These are phyloP conservation scores for Papilio glaucus DNA, from an alignment of 1,140 invertebrate genomes.

Conservation along the genomic window DNA sequence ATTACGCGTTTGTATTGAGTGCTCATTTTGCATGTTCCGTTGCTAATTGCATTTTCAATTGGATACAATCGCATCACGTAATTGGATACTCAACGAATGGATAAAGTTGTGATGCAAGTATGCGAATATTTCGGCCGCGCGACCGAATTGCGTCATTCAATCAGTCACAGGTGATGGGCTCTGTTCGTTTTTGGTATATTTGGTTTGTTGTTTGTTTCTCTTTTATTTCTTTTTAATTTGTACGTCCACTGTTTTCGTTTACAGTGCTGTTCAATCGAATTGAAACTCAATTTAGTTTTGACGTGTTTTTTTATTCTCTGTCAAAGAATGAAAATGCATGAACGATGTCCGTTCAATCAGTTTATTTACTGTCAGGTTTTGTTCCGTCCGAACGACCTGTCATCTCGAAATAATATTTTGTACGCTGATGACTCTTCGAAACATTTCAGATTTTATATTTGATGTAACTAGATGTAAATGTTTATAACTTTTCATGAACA, in stretches of 20 bases:
- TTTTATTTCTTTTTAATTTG: constrained; percentile 25
- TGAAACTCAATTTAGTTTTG: constrained; percentile 33
- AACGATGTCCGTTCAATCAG: constrained; percentile 12
- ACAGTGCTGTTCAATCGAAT: constrained; percentile 30
- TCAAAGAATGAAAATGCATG: constrained; percentile 16
- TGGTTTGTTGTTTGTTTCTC: constrained; percentile 24
- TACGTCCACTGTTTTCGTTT: constrained; percentile 25
- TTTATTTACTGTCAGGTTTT: constrained; percentile 22
- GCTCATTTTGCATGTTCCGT: constrained; percentile 30
- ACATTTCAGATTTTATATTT: too few species aligned
- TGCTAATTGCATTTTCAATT: constrained; percentile 35
- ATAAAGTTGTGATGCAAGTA: constrained; percentile 23
- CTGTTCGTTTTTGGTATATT: constrained; percentile 24
- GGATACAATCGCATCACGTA: constrained; percentile 30
- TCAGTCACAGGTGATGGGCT: constrained; percentile 34
- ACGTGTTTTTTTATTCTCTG: constrained; percentile 5
- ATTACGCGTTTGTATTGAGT: constrained; percentile 28
- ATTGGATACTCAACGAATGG: constrained; percentile 26
- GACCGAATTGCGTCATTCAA: constrained; percentile 28
- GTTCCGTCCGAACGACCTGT: neutral
- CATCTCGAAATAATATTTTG: neutral
- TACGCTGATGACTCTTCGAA: neutral
- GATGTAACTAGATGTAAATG: too few species aligned
- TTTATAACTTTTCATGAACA: too few species aligned
- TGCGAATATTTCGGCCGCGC: neutral